Percentiles rank a stretch among this genome's conserved stretches.
These are phyloP conservation scores for Micrastur ruficollis DNA, from an alignment of 2,797 vertebrate genomes.

Conservation along the genomic window DNA sequence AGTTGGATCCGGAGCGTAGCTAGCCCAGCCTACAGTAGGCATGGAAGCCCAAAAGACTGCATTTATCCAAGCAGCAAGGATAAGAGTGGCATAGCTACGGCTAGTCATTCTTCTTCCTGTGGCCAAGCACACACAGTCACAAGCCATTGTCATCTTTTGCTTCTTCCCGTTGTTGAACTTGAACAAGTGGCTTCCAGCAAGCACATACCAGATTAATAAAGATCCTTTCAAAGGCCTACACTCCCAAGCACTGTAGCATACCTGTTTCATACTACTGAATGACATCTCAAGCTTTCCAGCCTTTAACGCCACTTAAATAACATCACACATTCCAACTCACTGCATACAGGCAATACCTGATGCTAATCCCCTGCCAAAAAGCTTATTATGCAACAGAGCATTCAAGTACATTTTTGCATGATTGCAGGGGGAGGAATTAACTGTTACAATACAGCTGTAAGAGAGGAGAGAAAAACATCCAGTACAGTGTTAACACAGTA, in stretches of 20 bases:
- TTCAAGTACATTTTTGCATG: neutral
- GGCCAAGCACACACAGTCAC: slow-evolving; percentile 13
- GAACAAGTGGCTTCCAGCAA: neutral
- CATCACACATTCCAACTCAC: neutral
- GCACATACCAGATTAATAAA: neutral
- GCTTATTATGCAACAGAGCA: neutral
- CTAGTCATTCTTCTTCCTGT: slow-evolving; percentile 88
- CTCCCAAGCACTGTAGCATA: neutral
- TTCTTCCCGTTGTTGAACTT: neutral
- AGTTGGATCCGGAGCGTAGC: slow-evolving; percentile 93
- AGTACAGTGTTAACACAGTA: neutral
- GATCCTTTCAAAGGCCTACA: neutral
- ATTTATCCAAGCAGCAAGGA: slow-evolving; percentile 91
- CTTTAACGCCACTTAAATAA: neutral
- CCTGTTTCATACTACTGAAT: neutral
- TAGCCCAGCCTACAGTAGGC: slow-evolving; percentile 90
- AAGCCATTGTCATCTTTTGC: neutral
- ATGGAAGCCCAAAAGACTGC: slow-evolving; percentile 93
- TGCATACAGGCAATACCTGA: neutral
- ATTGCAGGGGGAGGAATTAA: neutral
- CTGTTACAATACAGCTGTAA: neutral
- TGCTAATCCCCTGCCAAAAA: neutral
- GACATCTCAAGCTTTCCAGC: neutral
- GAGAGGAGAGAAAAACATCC: neutral
- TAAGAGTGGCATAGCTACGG: slow-evolving; percentile 83